phyloP scores from a whole-genome alignment of 2,797 vertebrate genomes.

The Acanthornis magna region DNA sequence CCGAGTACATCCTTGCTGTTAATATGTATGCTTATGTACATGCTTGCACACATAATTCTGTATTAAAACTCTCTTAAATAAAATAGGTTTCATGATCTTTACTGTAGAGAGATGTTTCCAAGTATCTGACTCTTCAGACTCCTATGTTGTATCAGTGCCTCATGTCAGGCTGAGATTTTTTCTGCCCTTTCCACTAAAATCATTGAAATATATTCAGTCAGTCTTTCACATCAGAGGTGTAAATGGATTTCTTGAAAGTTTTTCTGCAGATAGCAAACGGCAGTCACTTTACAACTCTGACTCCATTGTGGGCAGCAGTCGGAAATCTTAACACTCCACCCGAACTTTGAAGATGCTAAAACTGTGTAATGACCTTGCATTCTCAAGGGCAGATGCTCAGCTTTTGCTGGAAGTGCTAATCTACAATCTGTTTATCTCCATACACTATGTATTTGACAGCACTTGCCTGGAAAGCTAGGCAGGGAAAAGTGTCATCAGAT shows the following conservation, averaged over 20 bases:
- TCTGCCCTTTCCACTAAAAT: constrained; percentile 52
- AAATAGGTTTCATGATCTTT: constrained; percentile 6
- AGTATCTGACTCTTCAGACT: constrained; percentile 9
- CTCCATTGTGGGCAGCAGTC: constrained; percentile 64
- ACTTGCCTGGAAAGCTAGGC: constrained; percentile 44
- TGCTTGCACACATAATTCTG: neutral
- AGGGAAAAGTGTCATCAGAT: neutral
- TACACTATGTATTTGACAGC: constrained; percentile 16
- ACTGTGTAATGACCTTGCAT: constrained; percentile 72
- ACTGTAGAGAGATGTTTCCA: constrained; percentile 22
- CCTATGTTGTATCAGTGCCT: constrained; percentile 42
- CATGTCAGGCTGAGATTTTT: constrained; percentile 37
- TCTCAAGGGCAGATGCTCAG: constrained; percentile 48
- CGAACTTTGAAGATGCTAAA: constrained; percentile 67
- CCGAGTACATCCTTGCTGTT: neutral
- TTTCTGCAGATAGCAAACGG: constrained; percentile 61
- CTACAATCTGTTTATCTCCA: constrained; percentile 45
- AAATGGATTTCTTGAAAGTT: constrained; percentile 79
- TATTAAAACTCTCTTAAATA: constrained; percentile 12
- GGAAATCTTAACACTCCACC: constrained; percentile 53
- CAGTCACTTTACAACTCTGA: constrained; percentile 72
- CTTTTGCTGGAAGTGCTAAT: constrained; percentile 56
- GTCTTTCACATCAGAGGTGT: constrained; percentile 76
- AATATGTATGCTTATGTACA: neutral
- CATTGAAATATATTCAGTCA: constrained; percentile 71